Conservation (phyloP, 2,797 vertebrate genomes). For the Cercopithecus neglectus region DNA sequence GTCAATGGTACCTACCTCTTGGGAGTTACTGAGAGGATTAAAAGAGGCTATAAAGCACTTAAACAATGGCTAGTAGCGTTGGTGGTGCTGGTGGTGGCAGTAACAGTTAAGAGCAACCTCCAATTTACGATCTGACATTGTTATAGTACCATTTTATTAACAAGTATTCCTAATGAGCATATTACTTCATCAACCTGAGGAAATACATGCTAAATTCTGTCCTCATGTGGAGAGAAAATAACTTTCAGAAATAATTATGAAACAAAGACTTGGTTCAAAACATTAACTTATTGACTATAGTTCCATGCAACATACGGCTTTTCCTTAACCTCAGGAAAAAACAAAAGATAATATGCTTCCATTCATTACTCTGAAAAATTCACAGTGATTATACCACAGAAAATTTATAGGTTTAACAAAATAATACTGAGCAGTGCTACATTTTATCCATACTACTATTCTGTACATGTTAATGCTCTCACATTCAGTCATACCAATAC, state of each 20-base stretch:
- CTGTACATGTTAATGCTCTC: background rate
- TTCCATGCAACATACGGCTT: background rate
- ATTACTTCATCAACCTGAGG: background rate
- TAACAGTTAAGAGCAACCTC: background rate
- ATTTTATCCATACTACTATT: background rate
- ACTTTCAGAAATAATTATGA: slow-evolving; percentile 18
- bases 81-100: background rate
- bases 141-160: background rate
- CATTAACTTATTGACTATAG: background rate
- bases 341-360: background rate
- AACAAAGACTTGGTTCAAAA: slow-evolving; percentile 16
- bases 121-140: background rate
- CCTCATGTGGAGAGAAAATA: background rate
- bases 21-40: background rate
- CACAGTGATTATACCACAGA: background rate
- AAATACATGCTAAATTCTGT: background rate
- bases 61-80: background rate
- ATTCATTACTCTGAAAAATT: slow-evolving; percentile 21
- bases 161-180: background rate
- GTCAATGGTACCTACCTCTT: slow-evolving; percentile 19
- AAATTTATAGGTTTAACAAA: background rate
- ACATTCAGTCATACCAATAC: background rate
- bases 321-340: background rate
- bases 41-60: background rate
- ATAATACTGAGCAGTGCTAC: background rate